A percentile compares a stretch with the other conserved stretches of the same genome.
Evolutionary conservation across 1,140 invertebrate species (phyloP).

Genomic region (Leptopilina clavipes): DNA sequence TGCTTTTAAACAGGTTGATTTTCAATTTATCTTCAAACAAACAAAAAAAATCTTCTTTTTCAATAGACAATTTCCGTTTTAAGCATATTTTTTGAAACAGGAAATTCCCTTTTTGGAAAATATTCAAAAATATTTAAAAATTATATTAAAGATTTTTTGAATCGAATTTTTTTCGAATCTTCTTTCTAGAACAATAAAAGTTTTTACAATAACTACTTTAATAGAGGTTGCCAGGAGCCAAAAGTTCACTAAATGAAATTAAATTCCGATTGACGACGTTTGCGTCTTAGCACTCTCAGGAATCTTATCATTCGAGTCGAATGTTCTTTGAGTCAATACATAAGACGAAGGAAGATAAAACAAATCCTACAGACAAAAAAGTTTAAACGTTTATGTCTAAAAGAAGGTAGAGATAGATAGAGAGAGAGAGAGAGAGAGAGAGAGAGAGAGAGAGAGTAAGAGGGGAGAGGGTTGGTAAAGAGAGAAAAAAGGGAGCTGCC

Average conservation of each 20-base stretch:
- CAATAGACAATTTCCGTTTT: too few species aligned
- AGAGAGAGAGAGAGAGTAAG: too few species aligned
- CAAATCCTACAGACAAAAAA: neutral
- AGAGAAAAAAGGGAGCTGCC: neutral
- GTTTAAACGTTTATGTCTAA: neutral
- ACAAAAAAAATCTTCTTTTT: too few species aligned
- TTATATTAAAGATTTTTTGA: too few species aligned
- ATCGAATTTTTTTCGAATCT: too few species aligned
- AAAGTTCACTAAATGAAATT: conserved; percentile 16
- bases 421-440: neutral
- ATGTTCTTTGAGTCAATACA: neutral
- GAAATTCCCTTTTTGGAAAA: too few species aligned
- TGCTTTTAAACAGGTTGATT: too few species aligned
- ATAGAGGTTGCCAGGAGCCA: neutral
- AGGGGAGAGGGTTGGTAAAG: neutral
- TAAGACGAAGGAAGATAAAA: conserved; percentile 8
- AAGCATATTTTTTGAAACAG: too few species aligned
- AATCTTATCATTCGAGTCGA: conserved; percentile 12
- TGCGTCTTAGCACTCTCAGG: conserved; percentile 9
- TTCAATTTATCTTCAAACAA: too few species aligned
- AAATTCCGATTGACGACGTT: conserved; percentile 3
- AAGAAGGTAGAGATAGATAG: neutral
- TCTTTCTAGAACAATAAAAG: neutral
- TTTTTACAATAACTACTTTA: neutral
- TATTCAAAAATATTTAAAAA: too few species aligned